These are phyloP conservation scores for Perca flavescens DNA, from an alignment of 2,113 vertebrate genomes.

Conservation along the genomic window DNA sequence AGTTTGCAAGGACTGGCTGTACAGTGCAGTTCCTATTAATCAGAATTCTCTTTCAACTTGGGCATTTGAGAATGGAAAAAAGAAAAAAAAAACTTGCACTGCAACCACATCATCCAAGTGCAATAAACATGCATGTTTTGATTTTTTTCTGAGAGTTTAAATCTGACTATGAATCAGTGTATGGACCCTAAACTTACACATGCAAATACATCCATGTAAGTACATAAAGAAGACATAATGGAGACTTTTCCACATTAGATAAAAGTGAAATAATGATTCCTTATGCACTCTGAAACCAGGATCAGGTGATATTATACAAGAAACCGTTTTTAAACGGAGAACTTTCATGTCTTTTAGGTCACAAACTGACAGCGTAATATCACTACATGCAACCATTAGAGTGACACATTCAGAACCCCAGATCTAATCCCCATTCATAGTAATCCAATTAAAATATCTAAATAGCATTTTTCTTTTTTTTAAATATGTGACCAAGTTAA, in stretches of 20 bases:
- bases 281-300: too few species aligned
- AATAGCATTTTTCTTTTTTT: constrained; percentile 1
- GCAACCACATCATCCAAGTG: background rate
- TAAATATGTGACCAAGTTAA: constrained; percentile 49
- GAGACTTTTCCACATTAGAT: background rate
- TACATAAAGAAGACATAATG: too few species aligned
- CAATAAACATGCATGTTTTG: background rate
- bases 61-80: background rate
- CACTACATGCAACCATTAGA: background rate
- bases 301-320: background rate
- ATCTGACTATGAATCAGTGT: background rate
- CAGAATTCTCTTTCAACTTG: constrained; percentile 11
- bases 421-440: constrained; percentile 17
- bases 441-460: constrained; percentile 56
- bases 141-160: background rate
- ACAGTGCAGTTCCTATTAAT: background rate
- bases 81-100: background rate
- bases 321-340: background rate
- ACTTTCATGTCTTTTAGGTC: background rate
- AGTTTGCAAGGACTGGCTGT: background rate
- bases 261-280: background rate
- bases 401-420: constrained; percentile 2
- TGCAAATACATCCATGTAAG: background rate
- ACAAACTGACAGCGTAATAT: background rate
- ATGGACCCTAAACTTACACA: background rate